A percentile compares a stretch with the other conserved stretches of the same genome.
Conservation (phyloP, 1,140 invertebrate genomes). For the Frieseomelitta varia region DNA sequence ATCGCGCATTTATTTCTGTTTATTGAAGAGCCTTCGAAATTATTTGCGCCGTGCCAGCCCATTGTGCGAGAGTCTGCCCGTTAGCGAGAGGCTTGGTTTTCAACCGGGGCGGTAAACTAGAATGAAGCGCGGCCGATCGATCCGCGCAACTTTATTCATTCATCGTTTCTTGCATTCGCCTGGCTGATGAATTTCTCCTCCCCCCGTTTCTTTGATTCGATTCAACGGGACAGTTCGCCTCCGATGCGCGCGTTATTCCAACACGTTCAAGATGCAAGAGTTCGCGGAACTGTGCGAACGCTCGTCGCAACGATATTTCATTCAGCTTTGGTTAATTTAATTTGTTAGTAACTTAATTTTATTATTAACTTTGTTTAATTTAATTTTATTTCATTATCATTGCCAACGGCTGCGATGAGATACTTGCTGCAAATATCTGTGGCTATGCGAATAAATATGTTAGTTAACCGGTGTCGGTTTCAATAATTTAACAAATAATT, state of each 20-base stretch:
- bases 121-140: constrained; percentile 2
- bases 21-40: constrained; percentile 45
- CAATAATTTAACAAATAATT: neutral
- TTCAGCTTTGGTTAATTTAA: too few species aligned
- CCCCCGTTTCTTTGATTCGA: constrained; percentile 2
- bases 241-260: neutral
- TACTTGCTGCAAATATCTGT: neutral
- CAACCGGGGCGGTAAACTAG: neutral
- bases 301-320: neutral
- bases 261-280: neutral
- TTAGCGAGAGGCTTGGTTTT: constrained; percentile 11
- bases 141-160: constrained; percentile 12
- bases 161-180: neutral
- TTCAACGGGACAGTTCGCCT: neutral
- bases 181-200: neutral
- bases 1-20: constrained; percentile 49
- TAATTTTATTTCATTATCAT: neutral
- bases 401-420: neutral
- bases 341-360: too few species aligned
- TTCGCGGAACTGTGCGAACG: neutral
- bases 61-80: constrained; percentile 13
- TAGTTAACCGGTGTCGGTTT: too few species aligned
- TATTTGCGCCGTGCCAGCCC: constrained; percentile 34
- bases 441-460: too few species aligned
- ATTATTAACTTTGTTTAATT: too few species aligned